phyloP scores from a whole-genome alignment of 37 sponge, comb jelly and placozoan species.

The Tethya wilhelma region DNA sequence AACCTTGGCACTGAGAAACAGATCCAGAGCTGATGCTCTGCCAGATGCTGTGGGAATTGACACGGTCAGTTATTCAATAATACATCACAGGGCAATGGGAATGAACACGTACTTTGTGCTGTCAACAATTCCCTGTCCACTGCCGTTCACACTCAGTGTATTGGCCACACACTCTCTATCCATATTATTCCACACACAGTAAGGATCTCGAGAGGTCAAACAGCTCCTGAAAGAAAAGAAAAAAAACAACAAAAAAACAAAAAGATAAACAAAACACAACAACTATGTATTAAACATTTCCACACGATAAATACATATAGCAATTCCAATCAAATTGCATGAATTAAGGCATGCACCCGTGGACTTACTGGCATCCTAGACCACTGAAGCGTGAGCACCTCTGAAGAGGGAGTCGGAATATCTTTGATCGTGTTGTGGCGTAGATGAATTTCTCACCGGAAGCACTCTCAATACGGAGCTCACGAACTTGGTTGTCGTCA shows the following conservation, averaged over 20 bases:
- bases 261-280: not conserved
- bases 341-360: not conserved
- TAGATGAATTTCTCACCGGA: not conserved
- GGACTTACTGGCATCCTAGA: conserved; percentile 3
- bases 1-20: not conserved
- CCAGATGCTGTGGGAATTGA: not conserved
- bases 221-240: conserved; percentile 12
- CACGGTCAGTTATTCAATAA: too few species aligned
- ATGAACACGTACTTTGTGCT: not conserved
- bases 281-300: not conserved
- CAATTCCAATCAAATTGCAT: not conserved
- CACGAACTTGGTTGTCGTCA: too few species aligned
- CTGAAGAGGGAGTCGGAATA: conserved; percentile 25
- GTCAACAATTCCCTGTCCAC: not conserved
- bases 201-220: conserved; percentile 22
- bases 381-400: conserved; percentile 24
- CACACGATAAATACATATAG: not conserved
- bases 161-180: not conserved
- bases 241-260: not conserved
- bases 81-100: too few species aligned
- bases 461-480: conserved; percentile 1
- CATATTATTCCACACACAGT: conserved; percentile 26
- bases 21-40: conserved; percentile 3
- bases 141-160: not conserved
- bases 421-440: conserved; percentile 11